A percentile compares a stretch with the other conserved stretches of the same genome.
These are phyloP conservation scores for Chaetops frenatus DNA, from an alignment of 2,113 vertebrate species.

Conservation along the genomic window DNA sequence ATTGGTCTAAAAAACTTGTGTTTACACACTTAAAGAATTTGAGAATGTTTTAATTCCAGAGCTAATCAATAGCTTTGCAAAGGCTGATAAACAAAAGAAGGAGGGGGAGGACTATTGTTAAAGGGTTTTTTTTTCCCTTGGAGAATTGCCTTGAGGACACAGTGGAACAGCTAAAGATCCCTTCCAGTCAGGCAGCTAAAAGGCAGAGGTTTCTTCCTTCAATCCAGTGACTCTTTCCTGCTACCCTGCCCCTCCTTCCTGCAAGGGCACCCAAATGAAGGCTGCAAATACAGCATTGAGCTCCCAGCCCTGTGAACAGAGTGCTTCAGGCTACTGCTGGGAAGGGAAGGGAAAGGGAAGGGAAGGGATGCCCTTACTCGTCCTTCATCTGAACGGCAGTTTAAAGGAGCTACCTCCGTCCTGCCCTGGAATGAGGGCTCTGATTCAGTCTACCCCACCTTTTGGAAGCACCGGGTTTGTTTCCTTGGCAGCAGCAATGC, in stretches of 20 bases:
- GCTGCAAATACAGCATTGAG: background rate
- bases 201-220: background rate
- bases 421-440: background rate
- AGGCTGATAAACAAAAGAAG: background rate
- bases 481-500: background rate
- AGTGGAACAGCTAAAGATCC: background rate
- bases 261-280: background rate
- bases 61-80: background rate
- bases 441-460: background rate
- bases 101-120: background rate
- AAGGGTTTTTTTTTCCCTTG: background rate
- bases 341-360: background rate
- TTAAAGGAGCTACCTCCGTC: background rate
- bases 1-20: background rate
- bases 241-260: background rate
- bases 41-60: background rate
- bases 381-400: background rate
- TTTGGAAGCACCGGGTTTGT: background rate
- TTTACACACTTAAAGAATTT: background rate
- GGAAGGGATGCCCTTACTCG: background rate
- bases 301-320: background rate
- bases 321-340: background rate
- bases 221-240: background rate
- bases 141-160: background rate
- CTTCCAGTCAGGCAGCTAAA: background rate